Evolutionary conservation across 2,888 invertebrate species (phyloP).

Genomic region (Ennomos fuscantarius): DNA sequence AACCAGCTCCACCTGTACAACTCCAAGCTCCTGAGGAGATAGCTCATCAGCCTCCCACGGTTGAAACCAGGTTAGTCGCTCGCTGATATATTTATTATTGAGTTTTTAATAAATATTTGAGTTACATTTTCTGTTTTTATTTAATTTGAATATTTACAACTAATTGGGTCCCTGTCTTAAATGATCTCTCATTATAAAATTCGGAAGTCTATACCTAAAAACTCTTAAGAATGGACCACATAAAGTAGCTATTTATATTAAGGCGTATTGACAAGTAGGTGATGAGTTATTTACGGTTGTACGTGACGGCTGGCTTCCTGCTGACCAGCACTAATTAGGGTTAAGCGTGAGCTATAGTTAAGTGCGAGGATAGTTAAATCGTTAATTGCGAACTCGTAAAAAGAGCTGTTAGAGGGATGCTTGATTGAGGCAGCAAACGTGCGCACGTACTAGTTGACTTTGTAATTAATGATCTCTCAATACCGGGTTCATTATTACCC

Average conservation of each 20-base stretch:
- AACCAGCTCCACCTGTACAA: slow-evolving; percentile 55
- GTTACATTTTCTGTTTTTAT: slow-evolving; percentile 38
- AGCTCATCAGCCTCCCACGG: slow-evolving; percentile 46
- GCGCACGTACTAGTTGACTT: slow-evolving; percentile 22
- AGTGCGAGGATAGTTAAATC: slow-evolving; percentile 17
- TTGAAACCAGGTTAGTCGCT: slow-evolving; percentile 68
- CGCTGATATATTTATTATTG: slow-evolving; percentile 23
- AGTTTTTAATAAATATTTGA: slow-evolving; percentile 36
- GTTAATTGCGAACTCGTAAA: slow-evolving; percentile 39
- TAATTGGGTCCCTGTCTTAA: neutral
- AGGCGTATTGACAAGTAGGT: slow-evolving; percentile 3
- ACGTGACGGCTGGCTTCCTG: slow-evolving; percentile 4
- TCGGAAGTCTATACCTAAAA: neutral
- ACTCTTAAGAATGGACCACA: neutral
- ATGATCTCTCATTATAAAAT: neutral
- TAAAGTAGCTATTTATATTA: neutral
- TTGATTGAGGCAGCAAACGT: slow-evolving; percentile 36
- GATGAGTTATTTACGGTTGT: slow-evolving; percentile 9
- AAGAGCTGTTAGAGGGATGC: slow-evolving; percentile 36
- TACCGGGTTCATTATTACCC: slow-evolving; percentile 1
- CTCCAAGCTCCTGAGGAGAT: slow-evolving; percentile 52
- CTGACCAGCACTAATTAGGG: slow-evolving; percentile 20
- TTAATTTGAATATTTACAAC: slow-evolving; percentile 20
- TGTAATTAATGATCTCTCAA: slow-evolving; percentile 19
- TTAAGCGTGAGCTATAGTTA: slow-evolving; percentile 15